Conservation (phyloP, 2,888 invertebrate genomes). For the Caenorhabditis zanzibari region DNA sequence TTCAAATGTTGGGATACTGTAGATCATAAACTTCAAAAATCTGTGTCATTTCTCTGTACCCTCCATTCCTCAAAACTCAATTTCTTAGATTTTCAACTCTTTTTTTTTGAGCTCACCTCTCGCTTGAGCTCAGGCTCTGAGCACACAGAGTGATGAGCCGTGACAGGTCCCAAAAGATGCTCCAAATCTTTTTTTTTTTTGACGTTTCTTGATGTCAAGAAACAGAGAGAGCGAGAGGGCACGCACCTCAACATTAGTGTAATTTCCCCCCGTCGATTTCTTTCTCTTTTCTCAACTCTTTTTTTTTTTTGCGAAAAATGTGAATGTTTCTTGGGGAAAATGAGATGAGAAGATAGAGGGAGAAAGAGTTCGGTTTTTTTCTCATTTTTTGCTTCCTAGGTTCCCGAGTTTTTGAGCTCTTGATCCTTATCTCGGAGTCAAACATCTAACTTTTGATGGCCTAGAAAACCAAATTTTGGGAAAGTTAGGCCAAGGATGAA, state of each 20-base stretch:
- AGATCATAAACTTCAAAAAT: too few relatives aligned
- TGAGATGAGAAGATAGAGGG: not conserved
- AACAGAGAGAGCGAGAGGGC: not conserved
- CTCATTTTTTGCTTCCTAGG: not conserved
- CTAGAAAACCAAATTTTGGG: not conserved
- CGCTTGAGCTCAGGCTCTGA: too few relatives aligned
- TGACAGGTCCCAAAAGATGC: too few relatives aligned
- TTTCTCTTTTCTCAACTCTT: not conserved
- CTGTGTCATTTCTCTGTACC: too few relatives aligned
- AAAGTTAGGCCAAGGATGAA: too few relatives aligned
- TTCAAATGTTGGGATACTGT: too few relatives aligned
- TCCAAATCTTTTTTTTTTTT: too few relatives aligned
- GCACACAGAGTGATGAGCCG: too few relatives aligned
- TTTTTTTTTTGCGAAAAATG: not conserved
- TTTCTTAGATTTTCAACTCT: too few relatives aligned
- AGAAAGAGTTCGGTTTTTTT: not conserved
- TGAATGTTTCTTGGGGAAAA: slow-evolving; percentile 25
- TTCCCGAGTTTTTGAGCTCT: not conserved
- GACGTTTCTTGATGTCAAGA: not conserved
- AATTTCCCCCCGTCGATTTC: not conserved
- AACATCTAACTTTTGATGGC: not conserved
- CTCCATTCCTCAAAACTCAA: too few relatives aligned
- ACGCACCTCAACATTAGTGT: not conserved
- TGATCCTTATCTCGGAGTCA: too few relatives aligned
- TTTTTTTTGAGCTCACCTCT: too few relatives aligned